Percentiles rank a stretch among this genome's conserved stretches.
Evolutionary conservation across 2,113 vertebrate species (phyloP).

Genomic region (Zosterops hypoxanthus): DNA sequence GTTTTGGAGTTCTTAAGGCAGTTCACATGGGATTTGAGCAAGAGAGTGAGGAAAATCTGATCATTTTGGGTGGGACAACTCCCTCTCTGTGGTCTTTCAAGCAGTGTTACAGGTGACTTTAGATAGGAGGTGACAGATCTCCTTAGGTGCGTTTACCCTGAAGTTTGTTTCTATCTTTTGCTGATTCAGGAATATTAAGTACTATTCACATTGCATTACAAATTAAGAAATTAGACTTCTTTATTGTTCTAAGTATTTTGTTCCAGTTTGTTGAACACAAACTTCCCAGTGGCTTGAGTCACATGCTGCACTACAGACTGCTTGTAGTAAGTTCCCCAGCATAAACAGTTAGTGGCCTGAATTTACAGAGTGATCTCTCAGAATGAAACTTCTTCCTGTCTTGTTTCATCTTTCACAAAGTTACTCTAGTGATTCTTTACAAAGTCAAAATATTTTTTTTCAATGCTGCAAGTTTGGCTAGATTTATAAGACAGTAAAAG

Average conservation of each 20-base stretch:
- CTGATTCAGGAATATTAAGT: background rate
- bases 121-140: background rate
- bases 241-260: background rate
- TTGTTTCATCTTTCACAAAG: background rate
- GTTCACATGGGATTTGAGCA: background rate
- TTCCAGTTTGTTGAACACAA: background rate
- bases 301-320: fast-evolving
- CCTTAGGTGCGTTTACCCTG: background rate
- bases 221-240: background rate
- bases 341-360: background rate
- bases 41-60: background rate
- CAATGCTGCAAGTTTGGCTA: background rate
- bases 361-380: background rate
- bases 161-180: background rate
- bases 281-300: background rate
- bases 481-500: background rate
- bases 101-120: background rate
- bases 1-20: too few species aligned
- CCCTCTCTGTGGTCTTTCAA: background rate
- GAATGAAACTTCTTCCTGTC: background rate
- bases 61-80: background rate
- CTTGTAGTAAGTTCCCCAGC: background rate
- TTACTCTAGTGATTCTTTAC: background rate
- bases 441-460: background rate
- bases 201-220: background rate